Conservation (phyloP, 2,888 invertebrate genomes). For the Erebia epiphron region DNA sequence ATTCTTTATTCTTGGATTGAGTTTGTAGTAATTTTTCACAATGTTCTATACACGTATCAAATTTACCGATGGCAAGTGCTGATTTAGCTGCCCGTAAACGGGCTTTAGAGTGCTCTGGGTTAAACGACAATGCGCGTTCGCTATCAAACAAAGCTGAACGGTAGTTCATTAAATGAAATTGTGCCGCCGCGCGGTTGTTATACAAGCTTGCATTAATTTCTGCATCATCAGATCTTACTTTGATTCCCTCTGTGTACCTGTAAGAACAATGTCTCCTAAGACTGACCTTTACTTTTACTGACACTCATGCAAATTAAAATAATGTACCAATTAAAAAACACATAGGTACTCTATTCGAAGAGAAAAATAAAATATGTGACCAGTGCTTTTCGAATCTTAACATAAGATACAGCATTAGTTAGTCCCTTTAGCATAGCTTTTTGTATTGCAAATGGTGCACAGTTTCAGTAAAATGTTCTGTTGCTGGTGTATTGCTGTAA, state of each 20-base stretch:
- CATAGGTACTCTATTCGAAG: no score
- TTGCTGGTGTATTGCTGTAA: no score
- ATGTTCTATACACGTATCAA: conserved; percentile 87
- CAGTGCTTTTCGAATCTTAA: no score
- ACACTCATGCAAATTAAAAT: neutral
- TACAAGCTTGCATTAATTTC: conserved; percentile 92
- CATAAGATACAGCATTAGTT: no score
- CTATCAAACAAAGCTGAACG: conserved; percentile 92
- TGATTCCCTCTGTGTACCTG: conserved; percentile 95
- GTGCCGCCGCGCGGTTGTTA: conserved; percentile 95
- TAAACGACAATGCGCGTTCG: conserved; percentile 88
- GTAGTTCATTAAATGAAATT: conserved; percentile 92
- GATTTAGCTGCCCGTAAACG: conserved; percentile 89
- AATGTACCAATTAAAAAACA: neutral
- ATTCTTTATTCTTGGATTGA: conserved; percentile 80
- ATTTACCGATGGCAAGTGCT: conserved; percentile 85
- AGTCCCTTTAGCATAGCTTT: no score
- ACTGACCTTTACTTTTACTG: neutral
- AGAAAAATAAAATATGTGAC: no score
- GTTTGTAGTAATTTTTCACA: conserved; percentile 86
- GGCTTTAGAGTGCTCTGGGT: conserved; percentile 91
- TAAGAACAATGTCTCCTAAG: conserved; percentile 32
- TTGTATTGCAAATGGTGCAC: no score
- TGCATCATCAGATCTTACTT: conserved; percentile 86
- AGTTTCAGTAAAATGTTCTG: no score